Evolutionary conservation across 1,140 invertebrate species (phyloP), one percentile per base, ranked within the genome.

Genomic region (Panulirus ornatus): DNA sequence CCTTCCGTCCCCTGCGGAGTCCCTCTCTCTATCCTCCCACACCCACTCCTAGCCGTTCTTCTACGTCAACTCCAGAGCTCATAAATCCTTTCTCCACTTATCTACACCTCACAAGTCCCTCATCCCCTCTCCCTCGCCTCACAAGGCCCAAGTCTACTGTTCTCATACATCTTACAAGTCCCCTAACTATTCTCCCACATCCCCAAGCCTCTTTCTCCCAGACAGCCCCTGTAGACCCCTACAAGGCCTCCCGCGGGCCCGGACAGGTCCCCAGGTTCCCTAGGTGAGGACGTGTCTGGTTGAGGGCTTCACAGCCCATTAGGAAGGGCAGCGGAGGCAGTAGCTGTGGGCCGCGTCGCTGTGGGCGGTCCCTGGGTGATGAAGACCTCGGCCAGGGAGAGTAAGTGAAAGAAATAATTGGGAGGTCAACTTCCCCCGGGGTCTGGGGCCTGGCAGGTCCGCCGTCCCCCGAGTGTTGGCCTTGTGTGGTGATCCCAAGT

Each of bases 381-480:
- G 78, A 81, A 81, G 78, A 81, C 58, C 78, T 81, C n/a, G 47
- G 51, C 78, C 16, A 81, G 47, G 78, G 78, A 9, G 58, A 81
- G 30, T 81, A 81, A 81, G 78, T 81, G 47, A 81, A 81, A 81
- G n/a, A 81, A 81, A 81, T 81, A 81, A 81, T 81, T 81, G 58
- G 78, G 76, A 44, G 38, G 76, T 30, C 14, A 51, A 79, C 76
- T 51, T n/a, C 76, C 27, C 11, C 76, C 51, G 3, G 42, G 76
- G n/a, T 34, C n/a, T 30, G 44, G 9, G 19, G n/a, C 30, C 44
- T n/a, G 76, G 76, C 42, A 79, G 44, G 76, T 79, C 76, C 75
- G 27, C n/a, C n/a, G n/a, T n/a, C n/a, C n/a, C n/a, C n/a, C n/a
- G 38, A 16, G 2, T 51, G 44, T 3, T 58, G 36, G 36, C 22